phyloP scores from a whole-genome alignment of 2,797 vertebrate genomes.

The Sebastes matsubarae region DNA sequence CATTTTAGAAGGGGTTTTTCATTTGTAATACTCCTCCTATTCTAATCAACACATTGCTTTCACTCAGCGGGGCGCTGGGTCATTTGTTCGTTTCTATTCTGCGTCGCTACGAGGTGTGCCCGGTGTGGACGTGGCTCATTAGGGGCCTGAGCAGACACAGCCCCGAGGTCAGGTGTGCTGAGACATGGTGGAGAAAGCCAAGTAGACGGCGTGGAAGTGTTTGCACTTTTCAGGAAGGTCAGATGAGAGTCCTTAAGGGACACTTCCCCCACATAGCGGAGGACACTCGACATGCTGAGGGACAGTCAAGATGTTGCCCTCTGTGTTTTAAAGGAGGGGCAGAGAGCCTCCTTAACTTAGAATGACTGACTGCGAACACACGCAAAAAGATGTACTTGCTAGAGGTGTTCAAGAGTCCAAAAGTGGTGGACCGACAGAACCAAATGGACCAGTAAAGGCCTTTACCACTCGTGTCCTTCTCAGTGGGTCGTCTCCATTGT shows the following conservation, averaged over 20 bases:
- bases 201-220: conserved; percentile 3
- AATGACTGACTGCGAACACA: conserved; percentile 11
- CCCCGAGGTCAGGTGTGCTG: background rate
- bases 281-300: conserved; percentile 42
- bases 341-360: conserved; percentile 1
- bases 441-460: background rate
- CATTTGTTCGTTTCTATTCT: background rate
- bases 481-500: conserved; percentile 24
- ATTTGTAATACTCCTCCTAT: background rate
- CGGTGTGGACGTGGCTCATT: background rate
- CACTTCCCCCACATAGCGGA: conserved; percentile 19
- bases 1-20: background rate
- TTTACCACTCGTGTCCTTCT: background rate
- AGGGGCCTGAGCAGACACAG: background rate
- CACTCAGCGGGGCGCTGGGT: background rate
- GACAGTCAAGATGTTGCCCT: conserved; percentile 38
- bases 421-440: background rate
- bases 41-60: conserved; percentile 16
- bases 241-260: conserved; percentile 49
- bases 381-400: background rate
- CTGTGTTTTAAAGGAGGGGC: conserved; percentile 30
- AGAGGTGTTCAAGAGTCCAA: background rate
- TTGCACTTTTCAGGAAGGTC: conserved; percentile 33
- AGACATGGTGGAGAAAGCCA: conserved; percentile 16
- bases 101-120: background rate